Evolutionary conservation across 2,113 vertebrate genomes (phyloP), one percentile per base, ranked within the genome.

Genomic region (Nematolebias whitei): DNA sequence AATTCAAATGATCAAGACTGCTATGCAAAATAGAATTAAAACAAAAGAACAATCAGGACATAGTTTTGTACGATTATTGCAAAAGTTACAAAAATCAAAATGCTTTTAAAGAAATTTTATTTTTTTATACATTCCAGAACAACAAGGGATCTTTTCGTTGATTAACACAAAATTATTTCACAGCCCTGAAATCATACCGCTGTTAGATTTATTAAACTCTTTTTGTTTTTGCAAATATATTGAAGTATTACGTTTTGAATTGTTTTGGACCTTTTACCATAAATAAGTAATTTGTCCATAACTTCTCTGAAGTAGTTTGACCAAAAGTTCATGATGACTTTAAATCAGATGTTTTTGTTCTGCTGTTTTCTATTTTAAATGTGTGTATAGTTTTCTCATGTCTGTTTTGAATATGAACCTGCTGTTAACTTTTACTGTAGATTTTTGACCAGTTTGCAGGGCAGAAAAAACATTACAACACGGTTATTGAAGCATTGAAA

Each of bases 121-220:
- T 32, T 58, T 60, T 22, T 60, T 29, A 29, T 26, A n/a, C 1
- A 63, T 43, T 67, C 12, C 18, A 14, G 26, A 56, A 56, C 48
- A 18, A 54, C 41, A 51, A 2, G 6, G 7, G 15, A 15, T 43
- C 13, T 16, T 29, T 53, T 53, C n/a, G 10, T 23, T 18, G 8
- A 52, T 32, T 18, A n/a, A 29, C 2, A 12, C 19, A 49, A 24
- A 16, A 60, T 22, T 43, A 44, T 56, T 14, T n/a, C 40, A 48
- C 6, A 29, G 7, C 40, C 47, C 13, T 19, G 2, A 51, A 23
- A 53, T 43, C 54, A 66, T 14, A 5, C 12, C 47, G 39, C 56
- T 0, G 5, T 29, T 6, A 45, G 5, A 62, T 38, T 66, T 19
- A 59, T 35, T 53, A 14, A 45, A 26, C 18, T n/a, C 19, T 13